phyloP scores from a whole-genome alignment of 2,113 vertebrate species.

The Suricata suricatta region DNA sequence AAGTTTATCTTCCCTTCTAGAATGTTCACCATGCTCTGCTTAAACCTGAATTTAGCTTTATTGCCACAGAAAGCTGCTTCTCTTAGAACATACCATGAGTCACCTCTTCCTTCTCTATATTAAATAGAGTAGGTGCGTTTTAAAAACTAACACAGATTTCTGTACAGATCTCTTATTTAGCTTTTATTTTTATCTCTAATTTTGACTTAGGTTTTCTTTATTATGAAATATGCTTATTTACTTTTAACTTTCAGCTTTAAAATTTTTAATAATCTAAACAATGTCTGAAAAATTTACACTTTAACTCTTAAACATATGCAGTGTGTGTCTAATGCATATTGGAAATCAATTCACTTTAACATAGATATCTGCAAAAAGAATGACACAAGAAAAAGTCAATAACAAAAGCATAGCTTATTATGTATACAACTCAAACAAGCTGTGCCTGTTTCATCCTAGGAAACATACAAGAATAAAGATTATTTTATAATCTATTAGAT shows the following conservation, averaged over 20 bases:
- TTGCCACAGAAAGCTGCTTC: background rate
- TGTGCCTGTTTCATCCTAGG: background rate
- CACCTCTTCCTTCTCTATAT: background rate
- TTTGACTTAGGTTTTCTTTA: background rate
- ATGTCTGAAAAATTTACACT: background rate
- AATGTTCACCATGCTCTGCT: background rate
- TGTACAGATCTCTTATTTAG: background rate
- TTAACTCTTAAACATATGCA: background rate
- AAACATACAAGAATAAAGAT: background rate
- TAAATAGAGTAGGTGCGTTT: background rate
- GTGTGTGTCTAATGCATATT: background rate
- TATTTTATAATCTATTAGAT: background rate
- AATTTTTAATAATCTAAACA: background rate
- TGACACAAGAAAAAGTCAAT: background rate
- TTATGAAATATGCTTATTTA: background rate
- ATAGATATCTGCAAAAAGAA: background rate
- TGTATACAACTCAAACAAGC: background rate
- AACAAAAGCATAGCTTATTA: background rate
- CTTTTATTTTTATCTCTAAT: background rate
- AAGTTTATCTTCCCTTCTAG: background rate
- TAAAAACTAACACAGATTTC: background rate
- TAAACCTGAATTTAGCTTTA: background rate
- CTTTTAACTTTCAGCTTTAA: background rate
- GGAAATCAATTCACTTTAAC: background rate
- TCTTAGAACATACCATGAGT: too few relatives aligned